These are phyloP conservation scores for Falcunculus frontatus DNA, from an alignment of 2,113 vertebrate species.

Conservation along the genomic window DNA sequence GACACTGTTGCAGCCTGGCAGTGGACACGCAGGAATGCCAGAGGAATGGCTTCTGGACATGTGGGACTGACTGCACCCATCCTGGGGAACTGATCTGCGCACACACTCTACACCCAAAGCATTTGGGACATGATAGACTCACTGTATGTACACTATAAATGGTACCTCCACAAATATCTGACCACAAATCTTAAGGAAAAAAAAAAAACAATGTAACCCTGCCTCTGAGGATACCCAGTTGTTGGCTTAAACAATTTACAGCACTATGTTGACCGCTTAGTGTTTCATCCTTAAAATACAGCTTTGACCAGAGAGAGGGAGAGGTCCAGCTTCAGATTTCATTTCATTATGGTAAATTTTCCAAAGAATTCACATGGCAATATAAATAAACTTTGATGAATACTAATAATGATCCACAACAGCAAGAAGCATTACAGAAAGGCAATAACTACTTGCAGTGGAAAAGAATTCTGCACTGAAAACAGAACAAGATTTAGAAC, in stretches of 20 bases:
- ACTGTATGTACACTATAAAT: neutral
- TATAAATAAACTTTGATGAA: neutral
- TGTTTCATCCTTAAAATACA: neutral
- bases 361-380: neutral
- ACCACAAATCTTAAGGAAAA: neutral
- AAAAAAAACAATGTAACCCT: neutral
- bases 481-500: neutral
- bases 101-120: neutral
- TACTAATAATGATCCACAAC: neutral
- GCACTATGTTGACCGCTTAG: neutral
- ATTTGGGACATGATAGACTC: neutral
- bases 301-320: neutral
- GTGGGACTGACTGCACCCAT: neutral
- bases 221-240: neutral
- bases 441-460: neutral
- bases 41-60: neutral
- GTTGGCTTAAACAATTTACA: neutral
- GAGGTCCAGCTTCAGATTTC: neutral
- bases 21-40: neutral
- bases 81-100: neutral
- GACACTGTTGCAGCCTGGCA: neutral
- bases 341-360: neutral
- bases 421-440: neutral
- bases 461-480: neutral
- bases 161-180: neutral